Conservation (phyloP, 2,797 vertebrate genomes). For the Anguilla megastoma region DNA sequence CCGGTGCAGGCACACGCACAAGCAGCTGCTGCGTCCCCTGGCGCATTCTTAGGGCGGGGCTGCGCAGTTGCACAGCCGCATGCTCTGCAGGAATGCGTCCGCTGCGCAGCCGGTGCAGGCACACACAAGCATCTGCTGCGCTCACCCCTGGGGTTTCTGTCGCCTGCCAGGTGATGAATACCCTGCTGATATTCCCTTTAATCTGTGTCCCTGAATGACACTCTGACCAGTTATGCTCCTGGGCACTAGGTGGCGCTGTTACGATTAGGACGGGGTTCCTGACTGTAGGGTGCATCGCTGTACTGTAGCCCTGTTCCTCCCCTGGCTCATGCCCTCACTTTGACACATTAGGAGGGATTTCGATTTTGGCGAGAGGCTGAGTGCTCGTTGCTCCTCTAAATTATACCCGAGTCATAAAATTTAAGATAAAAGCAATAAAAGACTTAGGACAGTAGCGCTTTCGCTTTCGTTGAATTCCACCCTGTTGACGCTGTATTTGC, state of each 20-base stretch:
- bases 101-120: neutral
- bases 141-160: neutral
- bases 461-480: conserved; percentile 43
- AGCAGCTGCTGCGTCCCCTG: neutral
- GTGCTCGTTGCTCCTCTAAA: neutral
- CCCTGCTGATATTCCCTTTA: neutral
- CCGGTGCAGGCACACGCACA: neutral
- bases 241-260: neutral
- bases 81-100: neutral
- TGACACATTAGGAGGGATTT: neutral
- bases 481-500: conserved; percentile 21
- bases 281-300: neutral
- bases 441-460: conserved; percentile 29
- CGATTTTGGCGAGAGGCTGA: neutral
- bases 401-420: neutral
- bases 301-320: too few species aligned
- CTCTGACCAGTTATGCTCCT: neutral
- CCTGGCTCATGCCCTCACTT: too few species aligned
- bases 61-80: neutral
- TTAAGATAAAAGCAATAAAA: neutral
- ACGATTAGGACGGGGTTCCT: neutral
- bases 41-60: too few species aligned
- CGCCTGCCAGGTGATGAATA: neutral
- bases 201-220: neutral
- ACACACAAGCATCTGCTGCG: neutral